Evolutionary conservation across 2,797 vertebrate species (phyloP), one percentile per base, ranked within the genome.

Genomic region (Pseudomugil tenellus): DNA sequence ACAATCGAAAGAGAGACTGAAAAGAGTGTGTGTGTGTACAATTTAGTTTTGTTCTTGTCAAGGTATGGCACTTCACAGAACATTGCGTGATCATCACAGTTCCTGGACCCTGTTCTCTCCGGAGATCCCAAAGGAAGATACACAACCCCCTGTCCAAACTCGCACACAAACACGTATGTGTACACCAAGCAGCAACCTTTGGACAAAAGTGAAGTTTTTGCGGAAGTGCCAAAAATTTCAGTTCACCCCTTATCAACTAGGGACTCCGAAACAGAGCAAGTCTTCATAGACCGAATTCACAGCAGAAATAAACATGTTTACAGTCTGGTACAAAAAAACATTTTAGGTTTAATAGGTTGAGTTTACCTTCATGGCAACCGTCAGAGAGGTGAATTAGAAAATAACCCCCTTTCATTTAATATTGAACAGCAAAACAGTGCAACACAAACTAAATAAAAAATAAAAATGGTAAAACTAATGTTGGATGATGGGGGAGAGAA

Each of bases 71-170:
- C 76, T 80, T 79, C 58, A 76, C 74, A 77, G 59, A 72, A 77
- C 77, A 80, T 74, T 70, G 65, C 65, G 64, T 64, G 75, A 79
- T 77, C 66, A 81, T 86, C 77, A 78, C 72, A 80, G 71, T 75
- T 79, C 52, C 76, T 57, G 58, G 65, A 84, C 81, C 68, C 73
- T 83, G 67, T 83, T 87, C 83, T 79, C 84, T 79, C 57, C 60
- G 69, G 54, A 85, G 63, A 84, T 84, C 80, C 76, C 77, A 67
- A 26, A 62, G 69, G 82, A 81, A 32, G 23, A 71, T 5, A 66
- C 26, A 75, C 72, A 58, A 19, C 19, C 25, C 31, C 19, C 13
- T 37, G 9, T 2, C 10, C 10, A 10, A 64, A 66, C 11, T 17
- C 21, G 54, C 25, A 67, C 60, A 61, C 64, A 74, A 26, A 55